Evolutionary conservation across 2,797 vertebrate genomes (phyloP), one percentile per base, ranked within the genome.

Genomic region (Anguilla megastoma): DNA sequence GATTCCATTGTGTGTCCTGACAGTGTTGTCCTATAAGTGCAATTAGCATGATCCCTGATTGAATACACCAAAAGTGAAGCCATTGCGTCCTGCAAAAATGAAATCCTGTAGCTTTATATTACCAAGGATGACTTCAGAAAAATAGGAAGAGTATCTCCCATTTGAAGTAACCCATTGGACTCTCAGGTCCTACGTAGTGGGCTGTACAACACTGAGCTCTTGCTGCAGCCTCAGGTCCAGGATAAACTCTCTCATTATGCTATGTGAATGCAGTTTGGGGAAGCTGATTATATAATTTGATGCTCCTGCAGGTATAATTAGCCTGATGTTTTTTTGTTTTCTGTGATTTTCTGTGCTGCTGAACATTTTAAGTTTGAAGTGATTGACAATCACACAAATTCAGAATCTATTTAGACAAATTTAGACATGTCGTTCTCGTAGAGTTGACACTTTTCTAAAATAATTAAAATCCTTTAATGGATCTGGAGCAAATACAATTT

Each of bases 261-360:
- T 54, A 85, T 80, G 58, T 50, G 88, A 86, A 86, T 85, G 54
- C 74, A 82, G 84, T 58, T 52, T 86, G 74, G 76, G 71, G 50
- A 80, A 60, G 60, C 80, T 86, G 63, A 86, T 63, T 74, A 21
- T 80, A 85, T 86, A 45, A 63, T 88, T 80, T 88, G 56, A n/a
- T 86, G 85, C 85, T 71, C 45, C 21, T 71, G 56, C 33, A 52
- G 74, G 84, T 86, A 36, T 80, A 88, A 86, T 86, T 54, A 60
- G 45, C 60, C 63, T 41, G 69, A 56, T 18, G n/a, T 45, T 60
- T 45, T 87, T 41, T 76, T 18, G n/a, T 45, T 60, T 45, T 87
- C 58, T 76, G 86, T 74, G 60, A 45, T 45, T n/a, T 24, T 83
- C n/a, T 9, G n/a, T 50, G 80, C 10, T 48, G 36, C 21, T 83